Conservation (phyloP, 2,113 vertebrate genomes). For the Sturnira hondurensis region DNA sequence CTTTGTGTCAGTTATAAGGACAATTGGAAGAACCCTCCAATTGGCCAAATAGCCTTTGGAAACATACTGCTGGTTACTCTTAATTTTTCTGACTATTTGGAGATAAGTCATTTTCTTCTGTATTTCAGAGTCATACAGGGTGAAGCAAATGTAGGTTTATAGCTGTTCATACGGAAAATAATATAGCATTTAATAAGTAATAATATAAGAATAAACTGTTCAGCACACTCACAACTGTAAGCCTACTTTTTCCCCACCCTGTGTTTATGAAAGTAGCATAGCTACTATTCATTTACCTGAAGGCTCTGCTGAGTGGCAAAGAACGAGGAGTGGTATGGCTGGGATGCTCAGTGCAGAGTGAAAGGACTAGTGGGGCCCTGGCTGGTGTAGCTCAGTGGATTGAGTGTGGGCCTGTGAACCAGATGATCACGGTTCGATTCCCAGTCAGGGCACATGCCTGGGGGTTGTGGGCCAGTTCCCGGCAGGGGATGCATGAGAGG, state of each 20-base stretch:
- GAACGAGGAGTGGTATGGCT: background rate
- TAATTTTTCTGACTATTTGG: constrained; percentile 30
- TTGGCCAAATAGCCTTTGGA: background rate
- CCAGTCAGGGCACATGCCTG: too few species aligned
- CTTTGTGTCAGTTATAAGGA: background rate
- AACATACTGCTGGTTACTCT: background rate
- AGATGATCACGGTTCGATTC: too few species aligned
- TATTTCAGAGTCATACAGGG: background rate
- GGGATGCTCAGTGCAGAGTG: background rate
- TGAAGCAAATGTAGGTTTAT: background rate
- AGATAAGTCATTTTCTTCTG: background rate
- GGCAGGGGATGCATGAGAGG: too few species aligned
- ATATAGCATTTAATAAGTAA: background rate
- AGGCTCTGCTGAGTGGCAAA: background rate
- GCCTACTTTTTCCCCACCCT: background rate
- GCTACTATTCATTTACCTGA: background rate
- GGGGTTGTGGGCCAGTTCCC: too few species aligned
- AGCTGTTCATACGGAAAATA: background rate
- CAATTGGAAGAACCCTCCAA: background rate
- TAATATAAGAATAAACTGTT: background rate
- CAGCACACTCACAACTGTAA: background rate
- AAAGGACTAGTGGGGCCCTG: background rate
- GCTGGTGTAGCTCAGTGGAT: too few species aligned
- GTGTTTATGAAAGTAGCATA: background rate
- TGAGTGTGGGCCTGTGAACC: too few species aligned